Evolutionary conservation across 2,797 vertebrate species (phyloP), one percentile per base, ranked within the genome.

Genomic region (Etheostoma nigrum): DNA sequence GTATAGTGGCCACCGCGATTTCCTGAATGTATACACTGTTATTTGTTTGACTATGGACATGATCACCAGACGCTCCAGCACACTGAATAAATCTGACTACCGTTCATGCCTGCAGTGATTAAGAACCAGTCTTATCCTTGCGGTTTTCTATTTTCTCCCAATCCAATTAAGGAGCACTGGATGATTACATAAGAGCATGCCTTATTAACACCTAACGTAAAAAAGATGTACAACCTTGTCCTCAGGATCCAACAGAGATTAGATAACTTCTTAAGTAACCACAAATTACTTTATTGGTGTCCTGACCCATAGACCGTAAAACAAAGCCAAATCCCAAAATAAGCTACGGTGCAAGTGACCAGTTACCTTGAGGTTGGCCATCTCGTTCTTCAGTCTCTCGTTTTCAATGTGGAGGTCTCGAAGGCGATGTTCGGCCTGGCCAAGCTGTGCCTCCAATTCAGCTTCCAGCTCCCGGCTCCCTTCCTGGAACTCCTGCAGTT

Each of bases 401-500:
- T 99, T 99, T 93, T 99, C 98, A 25, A 94, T 95, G 70, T 98
- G 96, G 80, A 99, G 95, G 91, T 99, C 98, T 89, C 97, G 93
- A 3, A 99, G 97, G 72, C 98, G 96, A 82, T 97, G 97, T 77
- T 99, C 98, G 9, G 97, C 96, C 85, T 99, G 98, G 45, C 96
- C 93, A 9, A 99, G 94, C 83, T 99, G 98, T 0, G 98, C 96
- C 89, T 99, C 98, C 91, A 99, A 89, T 88, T 99, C 98, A 0
- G 98, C 98, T 91, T 99, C 98, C 88, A 99, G 91, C 83, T 99
- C 98, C 67, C 98, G 94, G 93, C 98, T 99, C 68, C 98, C 98
- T 88, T 99, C 98, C 92, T 99, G 98, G 92, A 99, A 99, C 87
- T 99, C 98, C 88, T 96, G 96, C 90, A 99, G 95, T 89, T 99